Base-by-base conservation (phyloP, 2,797 vertebrate genomes). In the Macropus fuliginosus region DNA sequence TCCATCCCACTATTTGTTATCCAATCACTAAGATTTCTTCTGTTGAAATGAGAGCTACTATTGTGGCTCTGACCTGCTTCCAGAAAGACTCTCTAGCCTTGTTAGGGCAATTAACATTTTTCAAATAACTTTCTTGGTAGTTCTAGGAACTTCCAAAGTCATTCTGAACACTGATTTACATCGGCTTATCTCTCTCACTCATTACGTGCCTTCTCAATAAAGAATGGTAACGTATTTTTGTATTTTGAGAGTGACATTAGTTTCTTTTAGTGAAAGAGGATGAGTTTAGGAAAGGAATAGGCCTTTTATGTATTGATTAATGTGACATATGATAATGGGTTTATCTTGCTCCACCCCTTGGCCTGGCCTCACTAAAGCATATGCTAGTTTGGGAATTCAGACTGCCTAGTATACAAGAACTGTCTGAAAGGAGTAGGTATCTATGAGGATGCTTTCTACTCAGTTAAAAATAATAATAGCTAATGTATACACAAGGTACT, bases 221-320 rank as follows among this genome's bases (percentile, higher is more conserved):
- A 8, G 91, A 89, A 40, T 54, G 62, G 21, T 54, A 46, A 40
- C 29, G 91, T 87, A 56, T 14, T 55, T 94, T 94, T 92, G 87
- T 91, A 46, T 40, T 91, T 91, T 16, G 40, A 87, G 31, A 12
- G 55, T 54, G 31, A n/a, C 31, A n/a, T 50, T n/a, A 31, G 10
- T 94, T 57, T 54, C 29, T 92, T 93, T 95, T 91, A 28, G 91
- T 52, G 56, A 91, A 91, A 9, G 2, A 91, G 91, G 92, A 93
- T 5, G 52, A 27, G 92, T 91, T 90, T 66, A 56, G 54, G 50
- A 94, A 92, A 40, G 31, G 91, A 95, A 40, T 91, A 50, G 3
- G 12, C 90, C 40, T 91, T 95, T 66, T 94, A 89, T 59, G 11
- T 87, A 18, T 55, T 11, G 93, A 54, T n/a, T 59, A 90, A 59